Evolutionary conservation across 2,797 vertebrate genomes (phyloP).

Genomic region (Pseudochaenichthys georgianus): DNA sequence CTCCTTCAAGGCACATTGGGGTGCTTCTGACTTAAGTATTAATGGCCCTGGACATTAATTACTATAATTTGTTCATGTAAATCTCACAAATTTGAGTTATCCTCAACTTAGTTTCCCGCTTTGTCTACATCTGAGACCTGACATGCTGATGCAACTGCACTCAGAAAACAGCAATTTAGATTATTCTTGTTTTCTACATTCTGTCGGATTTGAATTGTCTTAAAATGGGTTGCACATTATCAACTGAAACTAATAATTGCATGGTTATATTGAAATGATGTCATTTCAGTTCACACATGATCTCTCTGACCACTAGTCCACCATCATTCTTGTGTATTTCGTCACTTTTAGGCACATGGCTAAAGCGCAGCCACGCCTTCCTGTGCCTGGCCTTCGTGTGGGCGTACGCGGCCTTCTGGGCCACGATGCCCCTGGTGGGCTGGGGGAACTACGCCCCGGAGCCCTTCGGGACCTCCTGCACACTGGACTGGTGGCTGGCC

Average conservation of each 20-base stretch:
- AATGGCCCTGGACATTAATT: background rate
- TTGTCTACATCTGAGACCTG: background rate
- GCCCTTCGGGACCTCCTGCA: conserved; percentile 96
- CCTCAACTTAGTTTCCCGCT: background rate
- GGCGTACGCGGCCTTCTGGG: conserved; percentile 93
- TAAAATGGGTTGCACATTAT: background rate
- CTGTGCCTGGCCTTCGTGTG: conserved; percentile 89
- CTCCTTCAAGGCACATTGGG: background rate
- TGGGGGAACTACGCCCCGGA: conserved; percentile 94
- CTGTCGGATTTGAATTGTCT: background rate
- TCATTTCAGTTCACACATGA: background rate
- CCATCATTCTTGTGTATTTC: background rate
- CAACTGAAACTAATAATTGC: background rate
- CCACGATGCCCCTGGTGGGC: conserved; percentile 93
- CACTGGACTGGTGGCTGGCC: conserved; percentile 96
- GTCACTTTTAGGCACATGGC: conserved; percentile 89
- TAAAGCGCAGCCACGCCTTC: conserved; percentile 92
- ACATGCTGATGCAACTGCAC: background rate
- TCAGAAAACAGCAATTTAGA: background rate
- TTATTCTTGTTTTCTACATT: background rate
- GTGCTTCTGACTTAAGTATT: background rate
- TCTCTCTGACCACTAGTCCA: background rate
- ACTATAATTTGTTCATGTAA: no score
- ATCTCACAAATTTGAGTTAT: no score
- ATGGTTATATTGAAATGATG: background rate